A percentile compares a stretch with the other conserved stretches of the same genome.
Evolutionary conservation across 2,888 invertebrate genomes (phyloP).

Genomic region (Malachius bipustulatus): DNA sequence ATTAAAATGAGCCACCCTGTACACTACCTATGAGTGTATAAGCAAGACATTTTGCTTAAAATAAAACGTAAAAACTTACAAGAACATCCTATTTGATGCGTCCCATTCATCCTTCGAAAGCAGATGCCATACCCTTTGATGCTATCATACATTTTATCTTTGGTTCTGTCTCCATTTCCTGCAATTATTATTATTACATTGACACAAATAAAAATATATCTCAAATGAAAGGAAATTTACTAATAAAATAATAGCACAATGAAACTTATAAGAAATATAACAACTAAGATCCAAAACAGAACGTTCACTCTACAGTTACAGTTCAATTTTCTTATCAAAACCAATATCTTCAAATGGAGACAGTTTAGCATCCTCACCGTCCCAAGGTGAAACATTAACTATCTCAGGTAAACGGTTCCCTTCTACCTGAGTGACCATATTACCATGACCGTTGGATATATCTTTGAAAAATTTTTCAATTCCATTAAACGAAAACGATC

Average conservation of each 20-base stretch:
- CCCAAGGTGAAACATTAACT: slow-evolving; percentile 65
- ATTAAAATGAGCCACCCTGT: too few relatives aligned
- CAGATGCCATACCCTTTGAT: slow-evolving; percentile 66
- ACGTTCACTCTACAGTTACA: too few relatives aligned
- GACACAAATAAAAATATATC: too few relatives aligned
- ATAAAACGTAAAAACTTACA: slow-evolving; percentile 73
- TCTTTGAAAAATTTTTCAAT: slow-evolving; percentile 16
- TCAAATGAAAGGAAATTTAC: too few relatives aligned
- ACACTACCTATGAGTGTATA: too few relatives aligned
- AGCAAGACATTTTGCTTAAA: too few relatives aligned
- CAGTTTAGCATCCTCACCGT: slow-evolving; percentile 85
- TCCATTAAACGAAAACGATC: slow-evolving; percentile 11
- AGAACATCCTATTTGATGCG: slow-evolving; percentile 89
- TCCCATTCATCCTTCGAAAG: slow-evolving; percentile 84
- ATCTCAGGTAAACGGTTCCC: slow-evolving; percentile 72
- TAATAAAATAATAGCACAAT: too few relatives aligned
- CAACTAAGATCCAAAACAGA: too few relatives aligned
- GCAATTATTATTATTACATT: too few relatives aligned
- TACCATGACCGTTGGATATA: too few relatives aligned
- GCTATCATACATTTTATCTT: slow-evolving; percentile 67
- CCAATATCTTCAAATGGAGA: slow-evolving; percentile 84
- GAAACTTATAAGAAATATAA: slow-evolving; percentile 33
- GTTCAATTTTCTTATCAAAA: slow-evolving; percentile 68
- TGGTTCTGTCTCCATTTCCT: slow-evolving; percentile 49
- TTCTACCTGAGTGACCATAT: slow-evolving; percentile 71